phyloP scores from a whole-genome alignment of 2,888 invertebrate species.

The Pterobdella sp. region DNA sequence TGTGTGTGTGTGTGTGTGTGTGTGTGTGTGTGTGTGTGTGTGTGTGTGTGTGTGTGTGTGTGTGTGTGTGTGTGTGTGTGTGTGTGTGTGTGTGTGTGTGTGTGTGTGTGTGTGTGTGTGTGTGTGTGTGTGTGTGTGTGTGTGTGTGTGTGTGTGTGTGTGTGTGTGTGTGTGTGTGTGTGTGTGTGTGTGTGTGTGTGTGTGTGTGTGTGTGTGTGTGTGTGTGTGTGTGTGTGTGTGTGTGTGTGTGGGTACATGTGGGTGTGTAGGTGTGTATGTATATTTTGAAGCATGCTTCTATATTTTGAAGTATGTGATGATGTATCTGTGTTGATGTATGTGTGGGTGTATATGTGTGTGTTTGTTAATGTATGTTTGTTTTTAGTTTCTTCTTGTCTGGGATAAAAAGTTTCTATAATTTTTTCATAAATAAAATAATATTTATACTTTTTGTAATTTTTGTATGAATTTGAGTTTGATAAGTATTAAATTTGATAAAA shows the following conservation, averaged over 20 bases:
- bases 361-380: too few relatives aligned
- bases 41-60: not conserved
- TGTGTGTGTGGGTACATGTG: not conserved
- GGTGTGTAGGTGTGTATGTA: not conserved
- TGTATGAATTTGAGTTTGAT: too few relatives aligned
- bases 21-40: conserved; percentile 11
- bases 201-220: not conserved
- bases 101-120: conserved; percentile 16
- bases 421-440: too few relatives aligned
- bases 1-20: conserved; percentile 11
- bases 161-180: not conserved
- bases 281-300: not conserved
- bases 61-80: conserved; percentile 16
- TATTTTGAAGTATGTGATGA: too few relatives aligned
- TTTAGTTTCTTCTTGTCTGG: too few relatives aligned
- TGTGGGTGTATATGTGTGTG: too few relatives aligned
- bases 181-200: not conserved
- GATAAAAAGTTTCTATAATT: too few relatives aligned
- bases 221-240: not conserved
- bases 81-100: conserved; percentile 16
- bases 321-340: too few relatives aligned
- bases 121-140: conserved; percentile 16
- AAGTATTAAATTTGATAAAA: too few relatives aligned
- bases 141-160: conserved; percentile 16
- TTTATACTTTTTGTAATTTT: too few relatives aligned